phyloP scores from a whole-genome alignment of 2,113 vertebrate genomes.

The Calyptommatus sinebrachiatus region DNA sequence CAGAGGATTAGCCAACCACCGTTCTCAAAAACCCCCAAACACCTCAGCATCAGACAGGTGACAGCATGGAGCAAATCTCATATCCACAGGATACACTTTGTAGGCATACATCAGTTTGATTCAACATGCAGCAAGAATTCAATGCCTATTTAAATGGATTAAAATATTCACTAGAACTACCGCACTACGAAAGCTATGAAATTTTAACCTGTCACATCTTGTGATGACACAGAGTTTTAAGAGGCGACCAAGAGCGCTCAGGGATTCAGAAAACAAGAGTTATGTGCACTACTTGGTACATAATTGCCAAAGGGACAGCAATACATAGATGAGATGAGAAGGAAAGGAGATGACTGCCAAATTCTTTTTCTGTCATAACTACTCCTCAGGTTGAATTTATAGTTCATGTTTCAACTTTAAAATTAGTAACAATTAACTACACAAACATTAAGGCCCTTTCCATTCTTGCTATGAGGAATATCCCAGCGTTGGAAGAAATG shows the following conservation, averaged over 20 bases:
- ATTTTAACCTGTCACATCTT: constrained; percentile 14
- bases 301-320: constrained; percentile 15
- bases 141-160: constrained; percentile 1
- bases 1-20: background rate
- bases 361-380: constrained; percentile 27
- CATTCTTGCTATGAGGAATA: too few relatives aligned
- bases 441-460: background rate
- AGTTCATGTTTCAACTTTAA: constrained; percentile 22
- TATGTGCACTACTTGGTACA: constrained; percentile 9
- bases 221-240: constrained; percentile 9
- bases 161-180: constrained; percentile 26
- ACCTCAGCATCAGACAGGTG: constrained; percentile 21
- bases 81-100: background rate
- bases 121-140: background rate
- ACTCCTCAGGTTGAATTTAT: constrained; percentile 20
- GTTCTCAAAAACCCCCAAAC: background rate
- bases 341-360: constrained; percentile 13
- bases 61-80: constrained; percentile 12
- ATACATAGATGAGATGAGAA: constrained; percentile 7
- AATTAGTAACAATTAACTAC: constrained; percentile 1
- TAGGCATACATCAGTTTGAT: constrained; percentile 1
- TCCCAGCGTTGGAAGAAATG: too few relatives aligned
- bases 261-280: background rate
- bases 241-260: background rate
- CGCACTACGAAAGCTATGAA: constrained; percentile 15